Base-by-base conservation (phyloP, 2,888 invertebrate species). In the Rhingia rostrata region DNA sequence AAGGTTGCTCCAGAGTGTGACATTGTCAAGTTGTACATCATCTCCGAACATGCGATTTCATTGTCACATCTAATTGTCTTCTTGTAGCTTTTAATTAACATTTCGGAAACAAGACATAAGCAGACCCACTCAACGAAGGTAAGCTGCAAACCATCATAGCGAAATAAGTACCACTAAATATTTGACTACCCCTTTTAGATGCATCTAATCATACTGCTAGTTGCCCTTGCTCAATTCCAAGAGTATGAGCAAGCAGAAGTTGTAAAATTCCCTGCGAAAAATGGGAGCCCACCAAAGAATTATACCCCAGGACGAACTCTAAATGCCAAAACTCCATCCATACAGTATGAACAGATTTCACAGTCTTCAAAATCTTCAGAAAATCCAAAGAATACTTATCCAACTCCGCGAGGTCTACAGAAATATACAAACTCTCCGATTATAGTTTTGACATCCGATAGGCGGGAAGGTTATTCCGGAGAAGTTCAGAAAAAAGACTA, bases 121-220 rank as follows among this genome's bases (percentile, higher is more conserved):
- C 22, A 22, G 22, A 22, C 22, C 22, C 2, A 22, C 22, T 12
- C 4, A 4, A 9, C 14, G 10, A 77, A 77, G 47, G 77, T 77
- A 63, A 70, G 61, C 12, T 35, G 4, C n/a, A 4, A 3, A 43
- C n/a, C 5, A 12, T 6, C 4, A 4, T n/a, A n/a, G 12, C n/a
- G 43, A 12, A 2, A 6, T 5, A n/a, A 3, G 12, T 12, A 22
- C 4, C 9, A 4, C 22, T 22, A 22, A 22, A 14, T 7, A 7
- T 2, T 10, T 49, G 10, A 35, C 45, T 51, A 53, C 9, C 12
- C 22, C 22, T 22, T 22, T 22, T 22, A 81, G 81, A 81, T 81
- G 75, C 63, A 63, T 4, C 6, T 63, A 7, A 14, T 75, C 30
- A 10, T 64, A 4, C 3, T 64, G 12, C 39, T 70, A 0, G 14